Evolutionary conservation across 2,888 invertebrate genomes (phyloP), one percentile per base, ranked within the genome.

Genomic region (Anticlea derivata): DNA sequence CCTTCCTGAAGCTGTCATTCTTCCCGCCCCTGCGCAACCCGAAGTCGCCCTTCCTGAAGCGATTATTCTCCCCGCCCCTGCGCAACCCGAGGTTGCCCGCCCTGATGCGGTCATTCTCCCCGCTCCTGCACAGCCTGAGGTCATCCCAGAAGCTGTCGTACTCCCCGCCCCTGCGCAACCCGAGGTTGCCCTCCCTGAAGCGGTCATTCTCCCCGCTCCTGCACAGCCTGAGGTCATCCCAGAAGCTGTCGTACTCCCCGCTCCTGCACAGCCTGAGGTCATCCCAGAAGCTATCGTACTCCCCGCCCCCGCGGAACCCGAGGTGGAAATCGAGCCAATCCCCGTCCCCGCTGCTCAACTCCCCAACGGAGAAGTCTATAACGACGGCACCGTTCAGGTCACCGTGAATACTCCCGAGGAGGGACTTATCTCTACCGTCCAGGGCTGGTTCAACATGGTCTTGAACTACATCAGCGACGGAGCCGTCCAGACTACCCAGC

Each of bases 371-470:
- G 82, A 83, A 35, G 27, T 86, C 7, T 86, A 65, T 66, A 85
- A 86, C 48, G 74, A 86, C 26, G 85, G 86, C 1, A 40, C 63
- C 1, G 85, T 84, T 1, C 78, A 80, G 37, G 75, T 86, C 1
- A 53, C 64, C 1, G 50, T 85, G 7, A 83, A 86, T 45, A 63
- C 65, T 2, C 61, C 78, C 45, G 78, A 82, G 1, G 43, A 69
- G 3, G 68, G 80, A 0, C 47, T 83, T n/a, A 7, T 83, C 1
- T 39, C 73, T 7, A 78, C 82, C 1, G 59, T 87, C 2, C 77
- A 80, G 52, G 70, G 73, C 13, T 88, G 88, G 88, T 71, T 86
- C 61, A 81, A 58, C 60, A 53, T 84, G 62, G 68, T 78, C 8
- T 11, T 88, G 22, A 84, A 81, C 68, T 87, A 85, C 68, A 74